Evolutionary conservation across 2,113 vertebrate species (phyloP).

Genomic region (Callocephalon fimbriatum): DNA sequence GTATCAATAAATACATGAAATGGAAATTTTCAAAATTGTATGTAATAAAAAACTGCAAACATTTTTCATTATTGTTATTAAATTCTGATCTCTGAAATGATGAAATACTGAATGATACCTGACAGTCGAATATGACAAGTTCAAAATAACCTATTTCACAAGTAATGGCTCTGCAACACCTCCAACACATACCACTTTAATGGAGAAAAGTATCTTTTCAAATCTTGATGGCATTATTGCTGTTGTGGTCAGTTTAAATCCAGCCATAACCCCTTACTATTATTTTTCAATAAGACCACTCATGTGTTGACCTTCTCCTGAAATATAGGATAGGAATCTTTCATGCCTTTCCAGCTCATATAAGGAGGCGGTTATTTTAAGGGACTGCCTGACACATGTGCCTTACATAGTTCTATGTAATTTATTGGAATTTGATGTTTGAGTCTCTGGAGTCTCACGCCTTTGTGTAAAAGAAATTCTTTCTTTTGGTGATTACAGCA

Average conservation of each 20-base stretch:
- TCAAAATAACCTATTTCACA: neutral
- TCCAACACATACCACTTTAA: neutral
- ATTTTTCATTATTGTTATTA: neutral
- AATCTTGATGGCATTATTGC: neutral
- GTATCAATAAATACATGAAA: neutral
- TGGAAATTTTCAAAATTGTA: neutral
- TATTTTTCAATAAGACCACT: neutral
- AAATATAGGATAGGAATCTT: slow-evolving; percentile 14
- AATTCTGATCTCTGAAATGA: neutral
- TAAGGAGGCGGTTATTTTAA: slow-evolving; percentile 18
- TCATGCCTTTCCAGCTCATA: neutral
- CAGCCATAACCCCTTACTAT: neutral
- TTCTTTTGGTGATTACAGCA: neutral
- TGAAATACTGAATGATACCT: neutral
- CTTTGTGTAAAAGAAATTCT: neutral
- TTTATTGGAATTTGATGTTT: neutral
- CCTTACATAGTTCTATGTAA: neutral
- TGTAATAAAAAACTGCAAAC: neutral
- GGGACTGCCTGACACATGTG: neutral
- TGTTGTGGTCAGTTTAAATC: slow-evolving; percentile 1
- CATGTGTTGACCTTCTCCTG: neutral
- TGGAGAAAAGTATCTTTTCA: neutral
- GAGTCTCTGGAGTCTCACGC: neutral
- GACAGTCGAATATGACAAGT: neutral
- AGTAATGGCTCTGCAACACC: neutral